Base-by-base conservation (phyloP, 2,113 vertebrate species). In the Eulacestoma nigropectus region DNA sequence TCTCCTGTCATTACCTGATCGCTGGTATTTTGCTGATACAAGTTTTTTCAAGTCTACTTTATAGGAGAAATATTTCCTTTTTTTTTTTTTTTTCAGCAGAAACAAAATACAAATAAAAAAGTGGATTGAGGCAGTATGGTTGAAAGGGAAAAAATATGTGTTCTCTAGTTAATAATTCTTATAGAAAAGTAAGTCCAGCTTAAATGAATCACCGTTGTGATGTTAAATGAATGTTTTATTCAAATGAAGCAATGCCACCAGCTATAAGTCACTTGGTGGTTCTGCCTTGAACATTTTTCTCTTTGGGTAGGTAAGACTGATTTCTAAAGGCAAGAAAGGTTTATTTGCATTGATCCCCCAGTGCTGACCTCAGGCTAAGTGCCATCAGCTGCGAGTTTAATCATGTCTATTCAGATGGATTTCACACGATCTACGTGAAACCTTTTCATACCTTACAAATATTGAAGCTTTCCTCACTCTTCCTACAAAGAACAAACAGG, bases 301-400 rank as follows among this genome's bases (percentile, higher is more conserved):
- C 39, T 91, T 84, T 79, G 89, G n/a, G 57, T 68, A 68, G 89
- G 64, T 60, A 46, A 37, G 63, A 85, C 41, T 85, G 75, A 79
- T 91, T 91, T 70, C 55, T 50, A 12, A 65, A 85, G 59, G 50
- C 93, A 90, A 26, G 59, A 73, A 32, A 16, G 82, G 59, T 80
- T 93, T 83, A 74, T 95, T 85, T 95, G 70, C 84, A 74, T 73
- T 67, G 81, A 91, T 87, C 75, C 87, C 63, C 11, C 53, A 39
- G 74, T 73, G 32, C 41, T 82, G 78, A 77, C 70, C 63, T 77
- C 42, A 59, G 87, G 68, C 80, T 74, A 33, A 65, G 59, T 56
- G 53, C 81, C 91, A 73, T 93, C 74, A 73, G 77, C 89, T 96
- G 82, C n/a, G 74, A 69, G 70, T 84, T 96, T 69, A 94, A 82